phyloP scores from a whole-genome alignment of 2,797 vertebrate genomes.

The Pipistrellus pipistrellus region DNA sequence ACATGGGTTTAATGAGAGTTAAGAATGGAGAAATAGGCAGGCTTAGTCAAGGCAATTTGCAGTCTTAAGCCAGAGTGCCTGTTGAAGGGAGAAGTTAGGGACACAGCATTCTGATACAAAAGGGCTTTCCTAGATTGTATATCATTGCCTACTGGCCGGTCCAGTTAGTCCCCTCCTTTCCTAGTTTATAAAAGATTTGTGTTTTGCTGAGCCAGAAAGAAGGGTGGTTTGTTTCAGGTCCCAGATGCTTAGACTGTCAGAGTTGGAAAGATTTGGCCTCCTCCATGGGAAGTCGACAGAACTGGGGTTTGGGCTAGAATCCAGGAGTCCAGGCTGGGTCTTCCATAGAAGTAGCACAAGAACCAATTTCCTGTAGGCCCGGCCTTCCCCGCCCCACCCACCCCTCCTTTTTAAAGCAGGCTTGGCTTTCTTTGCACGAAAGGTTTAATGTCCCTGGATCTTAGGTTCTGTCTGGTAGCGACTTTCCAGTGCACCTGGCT shows the following conservation, averaged over 20 bases:
- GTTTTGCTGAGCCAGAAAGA: constrained; percentile 41
- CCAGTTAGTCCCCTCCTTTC: not conserved
- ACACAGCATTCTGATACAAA: not conserved
- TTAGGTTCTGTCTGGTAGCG: not conserved
- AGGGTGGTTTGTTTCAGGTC: constrained; percentile 10
- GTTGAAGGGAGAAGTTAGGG: not conserved
- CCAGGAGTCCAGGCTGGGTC: not conserved
- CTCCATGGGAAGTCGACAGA: not conserved
- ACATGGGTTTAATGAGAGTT: not conserved
- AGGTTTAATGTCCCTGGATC: not conserved
- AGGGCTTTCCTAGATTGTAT: not conserved
- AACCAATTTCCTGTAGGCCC: not conserved
- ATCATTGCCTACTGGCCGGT: not conserved
- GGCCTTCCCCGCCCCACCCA: no score
- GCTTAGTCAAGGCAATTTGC: not conserved
- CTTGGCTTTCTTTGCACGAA: not conserved
- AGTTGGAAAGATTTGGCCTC: not conserved
- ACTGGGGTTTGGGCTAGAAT: not conserved
- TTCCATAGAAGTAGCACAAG: not conserved
- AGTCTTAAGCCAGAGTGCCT: constrained; percentile 21
- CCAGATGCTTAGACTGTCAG: not conserved
- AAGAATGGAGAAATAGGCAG: constrained; percentile 10
- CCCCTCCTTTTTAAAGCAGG: not conserved
- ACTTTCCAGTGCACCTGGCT: not conserved
- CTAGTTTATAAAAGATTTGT: constrained; percentile 27